A percentile compares a stretch with the other conserved stretches of the same genome.
Conservation (phyloP, 1,140 invertebrate species). For the Lasioglossum baleicum region DNA sequence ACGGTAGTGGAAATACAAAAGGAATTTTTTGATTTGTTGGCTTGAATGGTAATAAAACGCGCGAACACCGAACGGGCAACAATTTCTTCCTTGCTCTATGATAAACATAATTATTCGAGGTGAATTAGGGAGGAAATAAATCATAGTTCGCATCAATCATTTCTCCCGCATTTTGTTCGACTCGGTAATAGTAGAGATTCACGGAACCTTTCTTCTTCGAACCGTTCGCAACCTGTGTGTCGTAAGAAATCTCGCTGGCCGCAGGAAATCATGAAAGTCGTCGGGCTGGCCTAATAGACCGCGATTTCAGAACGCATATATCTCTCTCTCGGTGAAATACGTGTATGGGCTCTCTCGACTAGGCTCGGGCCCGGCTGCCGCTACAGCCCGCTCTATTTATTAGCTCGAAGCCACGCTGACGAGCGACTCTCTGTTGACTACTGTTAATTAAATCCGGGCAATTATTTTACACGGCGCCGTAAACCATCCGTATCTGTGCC, state of each 20-base stretch:
- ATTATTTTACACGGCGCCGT: conserved; percentile 62
- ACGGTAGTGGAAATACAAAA: not conserved
- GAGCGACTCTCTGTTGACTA: conserved; percentile 57
- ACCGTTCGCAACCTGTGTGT: not conserved
- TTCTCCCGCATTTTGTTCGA: no score
- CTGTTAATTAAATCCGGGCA: conserved; percentile 62
- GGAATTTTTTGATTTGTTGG: no score
- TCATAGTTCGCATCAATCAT: no score
- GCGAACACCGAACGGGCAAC: no score
- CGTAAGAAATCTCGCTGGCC: conserved; percentile 7
- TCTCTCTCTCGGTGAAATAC: conserved; percentile 66
- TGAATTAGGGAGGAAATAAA: no score
- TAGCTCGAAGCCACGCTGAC: conserved; percentile 56
- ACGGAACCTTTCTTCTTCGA: no score
- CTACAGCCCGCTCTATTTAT: conserved; percentile 50
- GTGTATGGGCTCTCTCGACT: conserved; percentile 1
- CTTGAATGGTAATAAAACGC: no score
- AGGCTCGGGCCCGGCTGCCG: conserved; percentile 27
- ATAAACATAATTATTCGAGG: no score
- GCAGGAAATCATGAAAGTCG: conserved; percentile 15
- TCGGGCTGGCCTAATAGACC: not conserved
- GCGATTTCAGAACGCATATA: conserved; percentile 49
- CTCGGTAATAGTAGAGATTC: no score
- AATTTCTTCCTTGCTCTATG: no score
- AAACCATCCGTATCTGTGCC: conserved; percentile 49